A percentile compares a stretch with the other conserved stretches of the same genome.
Evolutionary conservation across 2,797 vertebrate species (phyloP).

Genomic region (Pampus argenteus): DNA sequence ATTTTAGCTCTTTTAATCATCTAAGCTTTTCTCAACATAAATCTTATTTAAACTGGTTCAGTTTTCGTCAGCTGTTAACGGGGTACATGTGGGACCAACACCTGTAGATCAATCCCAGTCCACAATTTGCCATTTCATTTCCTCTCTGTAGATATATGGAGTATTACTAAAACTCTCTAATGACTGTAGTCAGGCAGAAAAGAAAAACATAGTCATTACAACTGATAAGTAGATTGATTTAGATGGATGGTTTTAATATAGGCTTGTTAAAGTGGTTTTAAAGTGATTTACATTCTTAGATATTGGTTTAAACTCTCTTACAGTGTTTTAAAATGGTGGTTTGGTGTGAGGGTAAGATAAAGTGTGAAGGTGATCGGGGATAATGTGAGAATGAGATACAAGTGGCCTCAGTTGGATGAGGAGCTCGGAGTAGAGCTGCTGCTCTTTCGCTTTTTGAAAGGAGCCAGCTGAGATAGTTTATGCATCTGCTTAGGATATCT

Average conservation of each 20-base stretch:
- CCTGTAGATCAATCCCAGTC: neutral
- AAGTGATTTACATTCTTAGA: neutral
- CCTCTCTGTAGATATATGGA: conserved; percentile 5
- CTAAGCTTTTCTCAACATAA: neutral
- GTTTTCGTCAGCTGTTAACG: neutral
- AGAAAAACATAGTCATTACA: neutral
- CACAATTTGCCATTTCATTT: neutral
- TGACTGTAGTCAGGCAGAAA: neutral
- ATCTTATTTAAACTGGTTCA: neutral
- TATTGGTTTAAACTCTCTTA: neutral
- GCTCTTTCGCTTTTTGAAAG: neutral
- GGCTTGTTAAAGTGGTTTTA: neutral
- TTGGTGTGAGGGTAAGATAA: neutral
- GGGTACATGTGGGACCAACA: neutral
- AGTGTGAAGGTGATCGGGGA: too few relatives aligned
- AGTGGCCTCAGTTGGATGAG: neutral
- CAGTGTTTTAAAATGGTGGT: neutral
- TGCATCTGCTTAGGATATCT: neutral
- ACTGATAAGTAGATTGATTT: neutral
- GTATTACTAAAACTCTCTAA: neutral
- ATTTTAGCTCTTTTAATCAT: neutral
- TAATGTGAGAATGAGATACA: neutral
- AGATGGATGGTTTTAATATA: neutral
- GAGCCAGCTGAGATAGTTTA: neutral
- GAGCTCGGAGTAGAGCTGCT: neutral